Evolutionary conservation across 2,888 invertebrate genomes (phyloP), one percentile per base, ranked within the genome.

Genomic region (Bellardia pandia): DNA sequence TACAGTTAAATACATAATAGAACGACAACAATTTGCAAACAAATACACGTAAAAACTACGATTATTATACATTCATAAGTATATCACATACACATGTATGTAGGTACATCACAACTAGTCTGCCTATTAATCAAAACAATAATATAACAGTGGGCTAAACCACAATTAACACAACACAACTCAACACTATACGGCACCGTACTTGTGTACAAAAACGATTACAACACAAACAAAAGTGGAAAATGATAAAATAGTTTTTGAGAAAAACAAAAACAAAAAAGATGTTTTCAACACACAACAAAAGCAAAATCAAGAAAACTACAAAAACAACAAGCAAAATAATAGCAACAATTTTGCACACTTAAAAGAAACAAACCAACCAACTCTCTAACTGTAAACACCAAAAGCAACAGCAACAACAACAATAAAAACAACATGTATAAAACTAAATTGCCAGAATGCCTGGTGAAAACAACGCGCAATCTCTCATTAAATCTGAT

Each of bases 391-490:
- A 80, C 23, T 53, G 80, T 74, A 45, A 74, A 56, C 72, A 74
- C 11, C 30, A 72, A 64, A 33, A 72, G n/a, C 33, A 48, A 33
- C 33, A 53, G 62, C n/a, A 60, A 79, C 2, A 53, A 7, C 40
- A 23, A 62, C 13, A 37, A 40, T 5, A 33, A 4, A 37, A 3
- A 37, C 6, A 37, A 4, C 4, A 6, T 13, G n/a, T 4, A n/a
- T 30, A 14, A 33, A 16, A 64, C 51, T 14, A 53, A 14, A 64
- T 56, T 6, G 45, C 53, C 45, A n/a, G 45, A n/a, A 42, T 37
- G 74, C 23, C 58, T 69, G 71, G 9, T 62, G 74, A 40, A 77
- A 78, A 81, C 74, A 78, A 85, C 81, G 87, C 87, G 87, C 87
- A 87, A 78, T 85, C 87, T 87, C 87, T 81, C 64, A 71, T 69